A percentile compares a stretch with the other conserved stretches of the same genome.
These are phyloP conservation scores for Prochilodus magdalenae DNA, from an alignment of 2,113 vertebrate species.

Conservation along the genomic window DNA sequence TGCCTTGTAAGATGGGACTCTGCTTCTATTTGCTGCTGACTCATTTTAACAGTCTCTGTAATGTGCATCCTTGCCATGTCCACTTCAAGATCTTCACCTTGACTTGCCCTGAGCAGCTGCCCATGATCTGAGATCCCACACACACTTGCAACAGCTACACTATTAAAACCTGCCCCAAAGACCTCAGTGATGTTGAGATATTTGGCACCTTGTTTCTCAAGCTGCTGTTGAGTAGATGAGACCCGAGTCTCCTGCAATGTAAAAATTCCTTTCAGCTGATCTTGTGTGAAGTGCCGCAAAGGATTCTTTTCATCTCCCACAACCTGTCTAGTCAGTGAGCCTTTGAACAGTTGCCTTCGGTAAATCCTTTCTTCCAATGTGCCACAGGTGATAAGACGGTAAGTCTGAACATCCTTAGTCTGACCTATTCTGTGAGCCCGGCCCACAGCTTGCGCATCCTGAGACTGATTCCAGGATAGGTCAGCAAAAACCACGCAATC, in stretches of 20 bases:
- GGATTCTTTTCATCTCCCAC: background rate
- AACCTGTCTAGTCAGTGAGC: background rate
- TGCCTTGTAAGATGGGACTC: background rate
- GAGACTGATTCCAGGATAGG: slow-evolving; percentile 86
- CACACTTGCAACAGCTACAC: slow-evolving; percentile 76
- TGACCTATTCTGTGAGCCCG: slow-evolving; percentile 84
- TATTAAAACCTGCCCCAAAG: slow-evolving; percentile 70
- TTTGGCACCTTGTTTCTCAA: background rate
- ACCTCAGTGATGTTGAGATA: background rate
- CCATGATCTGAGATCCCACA: slow-evolving; percentile 84
- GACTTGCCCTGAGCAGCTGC: slow-evolving; percentile 72
- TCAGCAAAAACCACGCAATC: slow-evolving; percentile 84
- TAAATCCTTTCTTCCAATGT: background rate
- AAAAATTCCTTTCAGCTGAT: background rate
- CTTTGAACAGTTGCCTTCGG: background rate
- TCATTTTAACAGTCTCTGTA: background rate
- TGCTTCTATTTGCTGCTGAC: background rate
- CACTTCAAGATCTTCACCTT: slow-evolving; percentile 69
- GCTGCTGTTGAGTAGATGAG: background rate
- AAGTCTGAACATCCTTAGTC: slow-evolving; percentile 81
- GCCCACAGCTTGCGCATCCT: slow-evolving; percentile 83
- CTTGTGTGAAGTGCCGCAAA: background rate
- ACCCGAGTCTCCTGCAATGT: background rate
- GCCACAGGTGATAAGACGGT: slow-evolving; percentile 49
- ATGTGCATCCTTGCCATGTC: slow-evolving; percentile 43